phyloP scores from a whole-genome alignment of 1,140 invertebrate species.

The Pogonomyrmex barbatus region DNA sequence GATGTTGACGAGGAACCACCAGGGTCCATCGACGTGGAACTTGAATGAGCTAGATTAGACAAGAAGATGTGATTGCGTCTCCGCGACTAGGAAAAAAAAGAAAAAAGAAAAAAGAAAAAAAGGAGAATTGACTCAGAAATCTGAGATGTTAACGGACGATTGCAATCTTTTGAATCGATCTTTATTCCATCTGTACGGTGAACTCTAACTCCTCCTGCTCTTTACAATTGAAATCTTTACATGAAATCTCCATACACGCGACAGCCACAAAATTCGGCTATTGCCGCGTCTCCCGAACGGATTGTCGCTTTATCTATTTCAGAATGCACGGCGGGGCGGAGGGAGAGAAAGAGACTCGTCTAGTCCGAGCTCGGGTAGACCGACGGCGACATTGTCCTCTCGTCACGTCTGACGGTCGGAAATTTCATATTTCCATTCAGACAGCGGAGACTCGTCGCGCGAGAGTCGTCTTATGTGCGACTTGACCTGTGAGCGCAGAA shows the following conservation, averaged over 20 bases:
- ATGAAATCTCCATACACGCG: slow-evolving; percentile 2
- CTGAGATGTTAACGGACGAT: slow-evolving; percentile 35
- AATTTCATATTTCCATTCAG: slow-evolving; percentile 58
- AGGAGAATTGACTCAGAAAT: slow-evolving; percentile 31
- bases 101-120: background rate
- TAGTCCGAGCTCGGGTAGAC: slow-evolving; percentile 8
- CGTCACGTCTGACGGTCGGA: slow-evolving; percentile 6
- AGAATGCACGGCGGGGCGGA: background rate
- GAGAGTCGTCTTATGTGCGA: slow-evolving; percentile 45
- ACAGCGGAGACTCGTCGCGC: background rate
- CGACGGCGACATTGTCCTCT: slow-evolving; percentile 5
- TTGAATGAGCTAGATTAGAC: slow-evolving; percentile 59
- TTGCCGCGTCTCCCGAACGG: background rate
- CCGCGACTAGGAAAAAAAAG: slow-evolving; percentile 5
- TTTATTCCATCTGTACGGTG: slow-evolving; percentile 37
- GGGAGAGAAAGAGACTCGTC: background rate
- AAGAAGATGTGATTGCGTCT: slow-evolving; percentile 47
- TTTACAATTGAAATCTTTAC: slow-evolving; percentile 37
- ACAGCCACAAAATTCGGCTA: slow-evolving; percentile 11
- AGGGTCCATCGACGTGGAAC: slow-evolving; percentile 28
- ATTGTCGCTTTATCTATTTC: slow-evolving; percentile 55
- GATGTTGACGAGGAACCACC: slow-evolving; percentile 37
- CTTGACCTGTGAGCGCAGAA: slow-evolving; percentile 16
- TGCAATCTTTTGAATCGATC: slow-evolving; percentile 46
- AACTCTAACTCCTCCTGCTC: background rate